phyloP scores from a whole-genome alignment of 2,888 invertebrate species.

The Geotrupes spiniger region DNA sequence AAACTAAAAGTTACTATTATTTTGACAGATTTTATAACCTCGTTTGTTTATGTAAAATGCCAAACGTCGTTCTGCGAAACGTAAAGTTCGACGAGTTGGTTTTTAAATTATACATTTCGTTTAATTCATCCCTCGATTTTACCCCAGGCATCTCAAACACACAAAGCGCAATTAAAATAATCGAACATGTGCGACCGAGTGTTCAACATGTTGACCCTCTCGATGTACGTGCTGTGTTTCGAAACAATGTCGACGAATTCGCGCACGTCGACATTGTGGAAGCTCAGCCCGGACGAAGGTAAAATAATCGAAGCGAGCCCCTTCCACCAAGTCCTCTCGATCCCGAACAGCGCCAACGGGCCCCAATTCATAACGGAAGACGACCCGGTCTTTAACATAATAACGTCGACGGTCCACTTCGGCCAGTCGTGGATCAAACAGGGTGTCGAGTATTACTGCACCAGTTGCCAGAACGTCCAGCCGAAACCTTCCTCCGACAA shows the following conservation, averaged over 20 bases:
- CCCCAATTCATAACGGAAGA: constrained; percentile 52
- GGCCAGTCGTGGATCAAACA: constrained; percentile 67
- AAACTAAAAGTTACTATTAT: neutral
- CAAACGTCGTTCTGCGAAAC: neutral
- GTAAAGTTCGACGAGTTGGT: too few species aligned
- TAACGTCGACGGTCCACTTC: constrained; percentile 68
- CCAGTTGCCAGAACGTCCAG: constrained; percentile 59
- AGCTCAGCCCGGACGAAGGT: constrained; percentile 72
- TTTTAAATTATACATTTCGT: too few species aligned
- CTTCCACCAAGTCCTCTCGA: constrained; percentile 54
- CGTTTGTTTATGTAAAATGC: constrained; percentile 22
- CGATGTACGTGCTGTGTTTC: constrained; percentile 68
- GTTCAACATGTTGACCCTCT: constrained; percentile 49
- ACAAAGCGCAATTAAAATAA: too few species aligned
- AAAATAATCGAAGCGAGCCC: constrained; percentile 67
- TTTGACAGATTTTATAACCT: constrained; percentile 17
- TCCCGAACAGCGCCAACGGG: constrained; percentile 35
- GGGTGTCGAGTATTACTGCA: constrained; percentile 63
- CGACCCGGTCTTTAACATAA: constrained; percentile 72
- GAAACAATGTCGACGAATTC: constrained; percentile 74
- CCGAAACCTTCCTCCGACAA: constrained; percentile 28
- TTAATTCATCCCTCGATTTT: too few species aligned
- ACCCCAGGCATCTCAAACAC: too few species aligned
- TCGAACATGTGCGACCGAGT: constrained; percentile 54
- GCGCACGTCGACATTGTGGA: constrained; percentile 80